These are phyloP conservation scores for Dreissena rostriformis DNA, from an alignment of 1,140 invertebrate species.

Conservation along the genomic window DNA sequence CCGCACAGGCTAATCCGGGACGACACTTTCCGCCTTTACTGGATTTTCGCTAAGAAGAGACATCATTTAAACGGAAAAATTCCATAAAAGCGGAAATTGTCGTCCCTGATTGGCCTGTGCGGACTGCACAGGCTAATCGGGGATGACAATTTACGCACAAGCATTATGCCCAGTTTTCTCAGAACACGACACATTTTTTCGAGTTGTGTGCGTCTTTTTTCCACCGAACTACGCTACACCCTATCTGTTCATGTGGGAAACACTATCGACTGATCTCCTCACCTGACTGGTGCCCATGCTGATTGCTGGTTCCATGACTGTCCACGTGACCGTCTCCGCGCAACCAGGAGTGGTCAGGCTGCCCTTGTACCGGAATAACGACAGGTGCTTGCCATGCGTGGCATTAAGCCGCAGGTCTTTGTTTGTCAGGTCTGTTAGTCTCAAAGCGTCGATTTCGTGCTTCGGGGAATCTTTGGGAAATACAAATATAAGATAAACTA, in stretches of 20 bases:
- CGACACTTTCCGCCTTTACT: too few species aligned
- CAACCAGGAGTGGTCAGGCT: conserved; percentile 85
- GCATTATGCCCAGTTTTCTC: background rate
- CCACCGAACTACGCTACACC: too few species aligned
- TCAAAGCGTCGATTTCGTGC: conserved; percentile 1
- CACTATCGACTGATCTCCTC: background rate
- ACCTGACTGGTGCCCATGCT: conserved; percentile 22
- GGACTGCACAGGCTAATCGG: too few species aligned
- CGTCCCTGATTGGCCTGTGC: too few species aligned
- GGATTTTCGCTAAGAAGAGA: too few species aligned
- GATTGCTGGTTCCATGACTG: conserved; percentile 78
- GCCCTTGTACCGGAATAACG: background rate
- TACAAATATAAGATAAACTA: background rate
- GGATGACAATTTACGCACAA: too few species aligned
- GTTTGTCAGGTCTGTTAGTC: conserved; percentile 1
- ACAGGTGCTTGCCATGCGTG: background rate
- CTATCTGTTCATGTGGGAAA: background rate
- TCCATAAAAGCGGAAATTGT: too few species aligned
- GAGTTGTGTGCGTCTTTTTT: too few species aligned
- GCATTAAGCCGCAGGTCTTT: background rate
- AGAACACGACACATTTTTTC: background rate
- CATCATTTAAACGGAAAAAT: too few species aligned
- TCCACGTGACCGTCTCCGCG: conserved; percentile 87
- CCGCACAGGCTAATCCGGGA: too few species aligned
- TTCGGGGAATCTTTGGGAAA: background rate